Evolutionary conservation across 2,113 vertebrate genomes (phyloP).

Genomic region (Prochilodus magdalenae): DNA sequence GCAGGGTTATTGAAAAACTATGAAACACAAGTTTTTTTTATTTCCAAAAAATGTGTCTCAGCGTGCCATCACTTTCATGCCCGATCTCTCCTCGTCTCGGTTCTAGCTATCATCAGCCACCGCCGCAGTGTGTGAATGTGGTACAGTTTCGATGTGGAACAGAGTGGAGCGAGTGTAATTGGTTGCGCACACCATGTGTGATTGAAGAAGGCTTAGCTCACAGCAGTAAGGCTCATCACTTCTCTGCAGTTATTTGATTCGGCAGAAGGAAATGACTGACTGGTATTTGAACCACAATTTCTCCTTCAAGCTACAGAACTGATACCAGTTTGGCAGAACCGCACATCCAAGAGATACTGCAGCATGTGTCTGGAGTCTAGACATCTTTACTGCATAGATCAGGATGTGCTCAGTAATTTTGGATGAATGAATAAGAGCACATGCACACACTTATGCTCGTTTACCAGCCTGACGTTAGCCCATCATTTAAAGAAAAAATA

Average conservation of each 20-base stretch:
- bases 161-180: background rate
- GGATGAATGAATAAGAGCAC: too few relatives aligned
- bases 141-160: background rate
- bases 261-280: background rate
- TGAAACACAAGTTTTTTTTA: background rate
- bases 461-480: too few relatives aligned
- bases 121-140: background rate
- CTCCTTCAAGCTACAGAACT: background rate
- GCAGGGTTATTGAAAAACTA: background rate
- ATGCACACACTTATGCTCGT: too few relatives aligned
- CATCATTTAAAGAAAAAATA: too few relatives aligned
- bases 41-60: background rate
- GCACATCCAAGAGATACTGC: background rate
- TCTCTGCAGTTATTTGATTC: conserved; percentile 1
- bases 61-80: background rate
- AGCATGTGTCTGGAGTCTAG: background rate
- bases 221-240: conserved; percentile 8
- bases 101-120: background rate
- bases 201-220: conserved; percentile 18
- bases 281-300: background rate
- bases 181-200: background rate
- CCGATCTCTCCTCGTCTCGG: background rate
- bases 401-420: background rate
- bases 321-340: background rate
- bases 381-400: too few relatives aligned